A percentile compares a stretch with the other conserved stretches of the same genome.
Evolutionary conservation across 2,888 invertebrate genomes (phyloP).

Genomic region (Hydrotaea diabolus): DNA sequence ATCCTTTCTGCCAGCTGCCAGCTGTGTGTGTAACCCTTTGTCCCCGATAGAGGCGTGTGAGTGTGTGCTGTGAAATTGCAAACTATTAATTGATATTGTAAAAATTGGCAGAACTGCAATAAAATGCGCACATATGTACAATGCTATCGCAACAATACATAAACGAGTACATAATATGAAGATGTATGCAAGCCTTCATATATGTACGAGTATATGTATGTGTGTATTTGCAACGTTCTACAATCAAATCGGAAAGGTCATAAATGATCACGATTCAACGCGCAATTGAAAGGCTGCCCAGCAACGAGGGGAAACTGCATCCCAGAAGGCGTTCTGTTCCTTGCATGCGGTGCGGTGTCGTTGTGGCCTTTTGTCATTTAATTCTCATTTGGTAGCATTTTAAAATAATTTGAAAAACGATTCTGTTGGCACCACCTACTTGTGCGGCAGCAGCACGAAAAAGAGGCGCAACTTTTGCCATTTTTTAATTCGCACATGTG

Average conservation of each 20-base stretch:
- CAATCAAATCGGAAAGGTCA: neutral
- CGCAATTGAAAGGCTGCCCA: neutral
- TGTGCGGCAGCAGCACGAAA: conserved; percentile 25
- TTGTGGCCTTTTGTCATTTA: conserved; percentile 2
- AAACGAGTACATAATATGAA: neutral
- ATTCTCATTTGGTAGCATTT: conserved; percentile 18
- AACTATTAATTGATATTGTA: conserved; percentile 29
- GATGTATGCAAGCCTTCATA: conserved; percentile 52
- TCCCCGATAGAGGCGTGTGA: too few species aligned
- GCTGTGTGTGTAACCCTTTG: conserved; percentile 46
- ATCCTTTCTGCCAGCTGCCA: conserved; percentile 42
- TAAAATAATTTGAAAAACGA: conserved; percentile 53
- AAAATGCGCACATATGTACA: neutral
- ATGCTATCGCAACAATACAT: too few species aligned
- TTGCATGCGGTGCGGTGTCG: conserved; percentile 51
- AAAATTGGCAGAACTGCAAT: neutral
- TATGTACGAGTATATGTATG: conserved; percentile 17
- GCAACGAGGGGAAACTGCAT: neutral
- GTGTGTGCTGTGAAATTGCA: neutral
- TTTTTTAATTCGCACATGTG: conserved; percentile 38
- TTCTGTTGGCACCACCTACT: conserved; percentile 62
- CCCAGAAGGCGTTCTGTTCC: conserved; percentile 53
- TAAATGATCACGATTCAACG: neutral
- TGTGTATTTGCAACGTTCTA: neutral
- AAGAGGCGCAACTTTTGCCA: neutral